Evolutionary conservation across 2,113 vertebrate species (phyloP), one percentile per base, ranked within the genome.

Genomic region (Antechinus stuartii): DNA sequence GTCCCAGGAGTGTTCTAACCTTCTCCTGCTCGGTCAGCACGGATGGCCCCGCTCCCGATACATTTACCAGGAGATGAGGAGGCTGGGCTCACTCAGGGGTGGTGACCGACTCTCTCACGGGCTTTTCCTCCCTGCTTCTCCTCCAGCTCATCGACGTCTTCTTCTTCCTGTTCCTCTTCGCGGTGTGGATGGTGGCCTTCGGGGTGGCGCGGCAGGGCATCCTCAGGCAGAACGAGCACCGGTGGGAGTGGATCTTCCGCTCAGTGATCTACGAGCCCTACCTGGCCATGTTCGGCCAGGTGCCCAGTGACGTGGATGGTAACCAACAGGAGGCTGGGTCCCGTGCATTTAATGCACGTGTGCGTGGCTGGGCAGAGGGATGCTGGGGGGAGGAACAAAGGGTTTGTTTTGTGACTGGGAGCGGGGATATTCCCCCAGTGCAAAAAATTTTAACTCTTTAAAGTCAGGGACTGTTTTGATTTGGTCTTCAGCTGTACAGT

Each of bases 151-250:
- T 99, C 92, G 99, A 99, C 0, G 98, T 99, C 25, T 99, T 99
- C 98, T 99, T 99, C 98, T 99, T 99, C 98, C 98, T 99, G 30
- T 99, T 99, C 97, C 99, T 99, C 89, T 99, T 99, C 0, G 99
- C 98, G 0, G 99, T 99, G 92, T 99, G 99, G 99, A 99, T 99
- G 98, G 98, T 99, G 96, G 99, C 99, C 92, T 99, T 99, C 0
- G 99, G 99, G 0, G 99, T 99, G 96, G 99, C 99, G 96, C 98
- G 99, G 56, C 99, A 99, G 90, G 99, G 99, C 53, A 99, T 99
- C 94, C 97, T 99, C 8, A 97, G 99, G 89, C 98, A 98, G 57
- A 99, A 99, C 0, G 99, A 99, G 93, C 98, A 99, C 30, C 98
- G 99, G 90, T 99, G 99, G 99, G 98, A 98, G 55, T 99, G 99